Evolutionary conservation across 2,113 vertebrate species (phyloP).

Genomic region (Glaucidium brasilianum): DNA sequence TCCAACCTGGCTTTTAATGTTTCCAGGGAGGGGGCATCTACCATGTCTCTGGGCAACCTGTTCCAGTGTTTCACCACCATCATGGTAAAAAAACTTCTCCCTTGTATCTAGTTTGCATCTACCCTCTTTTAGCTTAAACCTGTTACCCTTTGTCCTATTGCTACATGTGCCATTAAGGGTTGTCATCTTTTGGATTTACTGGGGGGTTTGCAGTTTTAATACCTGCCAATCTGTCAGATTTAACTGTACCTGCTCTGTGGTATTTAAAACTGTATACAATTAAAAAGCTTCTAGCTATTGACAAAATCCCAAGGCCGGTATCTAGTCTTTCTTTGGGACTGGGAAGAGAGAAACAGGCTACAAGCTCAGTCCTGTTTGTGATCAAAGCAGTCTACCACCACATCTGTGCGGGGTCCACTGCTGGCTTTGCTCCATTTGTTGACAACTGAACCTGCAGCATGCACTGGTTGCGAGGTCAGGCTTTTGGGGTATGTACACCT

Average conservation of each 20-base stretch:
- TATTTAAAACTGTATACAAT: background rate
- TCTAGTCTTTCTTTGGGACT: background rate
- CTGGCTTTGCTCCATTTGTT: background rate
- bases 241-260: background rate
- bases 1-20: background rate
- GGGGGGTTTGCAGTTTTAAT: background rate
- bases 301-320: background rate
- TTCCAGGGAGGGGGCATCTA: background rate
- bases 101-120: background rate
- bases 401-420: background rate
- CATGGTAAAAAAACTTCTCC: background rate
- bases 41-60: background rate
- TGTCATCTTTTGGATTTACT: background rate
- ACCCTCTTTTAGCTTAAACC: background rate
- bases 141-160: background rate
- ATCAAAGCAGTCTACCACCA: background rate
- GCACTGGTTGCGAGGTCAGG: rapidly evolving
- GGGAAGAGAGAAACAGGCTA: background rate
- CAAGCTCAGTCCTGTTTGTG: background rate
- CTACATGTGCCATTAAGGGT: background rate
- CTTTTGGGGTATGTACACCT: background rate
- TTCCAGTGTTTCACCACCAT: background rate
- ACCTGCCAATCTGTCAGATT: background rate
- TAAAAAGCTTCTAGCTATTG: background rate
- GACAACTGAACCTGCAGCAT: background rate